Evolutionary conservation across 2,797 vertebrate genomes (phyloP).

Genomic region (Rhinichthys osculus): DNA sequence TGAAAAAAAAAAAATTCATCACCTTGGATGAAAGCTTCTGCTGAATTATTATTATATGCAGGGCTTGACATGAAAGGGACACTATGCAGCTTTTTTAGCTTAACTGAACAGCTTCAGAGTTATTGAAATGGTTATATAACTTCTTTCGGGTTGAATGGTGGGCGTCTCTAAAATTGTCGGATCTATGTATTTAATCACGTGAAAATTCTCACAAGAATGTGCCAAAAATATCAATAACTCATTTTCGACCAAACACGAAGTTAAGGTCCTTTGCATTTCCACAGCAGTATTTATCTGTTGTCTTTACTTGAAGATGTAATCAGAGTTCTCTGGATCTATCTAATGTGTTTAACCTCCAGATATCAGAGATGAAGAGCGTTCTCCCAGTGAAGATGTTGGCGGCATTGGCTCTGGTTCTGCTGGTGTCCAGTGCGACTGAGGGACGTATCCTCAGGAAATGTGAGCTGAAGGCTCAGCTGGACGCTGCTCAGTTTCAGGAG

Average conservation of each 20-base stretch:
- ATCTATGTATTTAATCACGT: too few relatives aligned
- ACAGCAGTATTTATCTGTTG: neutral
- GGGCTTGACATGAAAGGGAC: too few relatives aligned
- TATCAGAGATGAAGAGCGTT: neutral
- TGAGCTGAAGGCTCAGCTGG: conserved; percentile 4
- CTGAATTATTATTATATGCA: neutral
- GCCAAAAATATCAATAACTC: too few relatives aligned
- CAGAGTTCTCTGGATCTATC: neutral
- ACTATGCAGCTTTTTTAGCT: too few relatives aligned
- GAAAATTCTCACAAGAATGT: too few relatives aligned
- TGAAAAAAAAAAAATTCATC: neutral
- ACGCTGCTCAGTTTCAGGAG: neutral
- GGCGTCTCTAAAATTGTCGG: too few relatives aligned
- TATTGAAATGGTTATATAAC: too few relatives aligned
- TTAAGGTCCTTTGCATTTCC: too few relatives aligned
- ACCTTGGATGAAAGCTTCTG: neutral
- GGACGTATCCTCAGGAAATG: conserved; percentile 45
- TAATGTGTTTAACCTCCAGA: conserved; percentile 4
- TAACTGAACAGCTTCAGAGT: too few relatives aligned
- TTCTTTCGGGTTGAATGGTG: too few relatives aligned
- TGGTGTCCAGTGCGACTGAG: conserved; percentile 55
- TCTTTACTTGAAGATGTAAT: neutral
- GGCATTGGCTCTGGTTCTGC: conserved; percentile 46
- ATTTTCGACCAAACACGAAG: too few relatives aligned
- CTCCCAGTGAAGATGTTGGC: conserved; percentile 54